Evolutionary conservation across 2,797 vertebrate genomes (phyloP).

Genomic region (Lophius americanus): DNA sequence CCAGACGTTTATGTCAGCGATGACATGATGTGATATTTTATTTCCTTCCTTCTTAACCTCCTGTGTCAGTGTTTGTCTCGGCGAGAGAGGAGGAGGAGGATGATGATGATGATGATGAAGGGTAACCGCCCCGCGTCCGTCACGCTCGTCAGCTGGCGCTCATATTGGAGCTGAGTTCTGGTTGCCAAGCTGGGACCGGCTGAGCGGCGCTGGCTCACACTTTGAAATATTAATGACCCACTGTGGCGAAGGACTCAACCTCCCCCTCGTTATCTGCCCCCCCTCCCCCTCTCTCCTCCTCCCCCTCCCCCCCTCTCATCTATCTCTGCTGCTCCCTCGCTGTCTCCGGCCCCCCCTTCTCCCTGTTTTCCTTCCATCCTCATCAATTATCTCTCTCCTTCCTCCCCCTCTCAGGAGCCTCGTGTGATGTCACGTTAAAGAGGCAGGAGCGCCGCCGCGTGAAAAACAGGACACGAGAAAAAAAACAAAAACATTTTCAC

Average conservation of each 20-base stretch:
- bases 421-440: slow-evolving; percentile 55
- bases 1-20: no score
- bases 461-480: not conserved
- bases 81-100: no score
- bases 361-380: not conserved
- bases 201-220: slow-evolving; percentile 33
- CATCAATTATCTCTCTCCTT: not conserved
- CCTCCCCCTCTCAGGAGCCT: slow-evolving; percentile 18
- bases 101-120: no score
- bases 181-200: slow-evolving; percentile 13
- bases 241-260: slow-evolving; percentile 45
- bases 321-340: not conserved
- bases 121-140: not conserved
- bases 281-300: slow-evolving; percentile 4
- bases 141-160: slow-evolving; percentile 7
- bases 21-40: no score
- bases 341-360: slow-evolving; percentile 5
- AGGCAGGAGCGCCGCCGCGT: slow-evolving; percentile 8
- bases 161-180: slow-evolving; percentile 1
- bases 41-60: no score
- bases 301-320: slow-evolving; percentile 15
- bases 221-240: slow-evolving; percentile 66
- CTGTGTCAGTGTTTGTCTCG: no score
- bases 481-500: no score
- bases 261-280: slow-evolving; percentile 27